These are phyloP conservation scores for Apantesis nais DNA, from an alignment of 2,888 invertebrate species.

Conservation along the genomic window DNA sequence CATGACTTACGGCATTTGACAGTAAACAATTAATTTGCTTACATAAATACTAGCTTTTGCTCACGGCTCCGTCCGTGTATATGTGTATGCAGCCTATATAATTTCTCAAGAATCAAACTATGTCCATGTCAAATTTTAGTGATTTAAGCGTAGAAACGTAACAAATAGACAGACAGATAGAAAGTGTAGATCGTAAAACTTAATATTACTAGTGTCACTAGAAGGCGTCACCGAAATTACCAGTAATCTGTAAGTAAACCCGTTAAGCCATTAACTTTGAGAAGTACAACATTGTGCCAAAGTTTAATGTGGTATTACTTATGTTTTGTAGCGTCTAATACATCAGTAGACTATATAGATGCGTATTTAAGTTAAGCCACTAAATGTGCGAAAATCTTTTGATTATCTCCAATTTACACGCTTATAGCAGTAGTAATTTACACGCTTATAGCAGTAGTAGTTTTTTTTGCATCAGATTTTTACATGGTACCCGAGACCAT, in stretches of 20 bases:
- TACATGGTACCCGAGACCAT: background rate
- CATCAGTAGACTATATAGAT: background rate
- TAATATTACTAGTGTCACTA: background rate
- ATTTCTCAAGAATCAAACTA: background rate
- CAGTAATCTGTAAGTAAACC: background rate
- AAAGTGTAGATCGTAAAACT: no score
- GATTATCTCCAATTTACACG: background rate
- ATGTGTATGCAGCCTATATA: no score
- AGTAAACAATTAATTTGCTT: background rate
- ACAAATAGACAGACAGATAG: no score
- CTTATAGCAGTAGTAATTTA: no score
- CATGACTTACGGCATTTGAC: background rate
- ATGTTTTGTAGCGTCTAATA: background rate
- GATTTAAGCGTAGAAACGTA: no score
- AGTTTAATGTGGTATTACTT: background rate
- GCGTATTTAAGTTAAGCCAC: background rate
- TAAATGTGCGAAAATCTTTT: background rate
- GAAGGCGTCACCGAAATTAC: background rate
- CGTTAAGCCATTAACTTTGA: background rate
- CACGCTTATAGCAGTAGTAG: background rate
- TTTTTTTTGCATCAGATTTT: background rate
- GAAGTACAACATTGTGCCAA: background rate
- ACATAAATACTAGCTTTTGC: no score
- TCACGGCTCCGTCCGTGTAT: no score
- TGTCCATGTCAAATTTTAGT: background rate